Evolutionary conservation across 2,797 vertebrate genomes (phyloP).

Genomic region (Coreius guichenoti): DNA sequence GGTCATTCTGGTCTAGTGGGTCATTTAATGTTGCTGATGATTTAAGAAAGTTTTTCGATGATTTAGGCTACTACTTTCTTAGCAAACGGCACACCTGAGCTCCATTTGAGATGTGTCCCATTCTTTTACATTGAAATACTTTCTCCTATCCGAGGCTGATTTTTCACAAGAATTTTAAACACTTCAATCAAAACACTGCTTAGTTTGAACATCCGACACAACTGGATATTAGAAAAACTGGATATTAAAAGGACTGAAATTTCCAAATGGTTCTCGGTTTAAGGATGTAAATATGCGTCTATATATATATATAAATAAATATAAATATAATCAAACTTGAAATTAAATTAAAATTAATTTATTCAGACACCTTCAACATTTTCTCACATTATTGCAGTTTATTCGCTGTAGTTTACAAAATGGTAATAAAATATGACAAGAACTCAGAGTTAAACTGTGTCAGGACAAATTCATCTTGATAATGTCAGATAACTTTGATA

Average conservation of each 20-base stretch:
- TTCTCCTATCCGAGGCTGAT: not conserved
- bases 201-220: not conserved
- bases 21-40: not conserved
- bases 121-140: not conserved
- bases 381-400: too few relatives aligned
- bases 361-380: too few relatives aligned
- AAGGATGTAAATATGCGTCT: not conserved
- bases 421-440: too few relatives aligned
- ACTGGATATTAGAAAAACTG: not conserved
- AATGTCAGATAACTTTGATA: too few relatives aligned
- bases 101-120: not conserved
- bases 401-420: too few relatives aligned
- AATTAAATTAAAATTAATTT: too few relatives aligned
- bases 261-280: slow-evolving; percentile 12
- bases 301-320: not conserved
- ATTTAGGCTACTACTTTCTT: not conserved
- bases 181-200: not conserved
- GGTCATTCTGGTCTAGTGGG: not conserved
- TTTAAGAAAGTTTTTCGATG: not conserved
- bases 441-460: too few relatives aligned
- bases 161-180: not conserved
- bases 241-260: not conserved
- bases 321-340: too few relatives aligned
- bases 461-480: too few relatives aligned
- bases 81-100: not conserved